These are phyloP conservation scores for Heteropelma amictum DNA, from an alignment of 2,888 invertebrate genomes.

Conservation along the genomic window DNA sequence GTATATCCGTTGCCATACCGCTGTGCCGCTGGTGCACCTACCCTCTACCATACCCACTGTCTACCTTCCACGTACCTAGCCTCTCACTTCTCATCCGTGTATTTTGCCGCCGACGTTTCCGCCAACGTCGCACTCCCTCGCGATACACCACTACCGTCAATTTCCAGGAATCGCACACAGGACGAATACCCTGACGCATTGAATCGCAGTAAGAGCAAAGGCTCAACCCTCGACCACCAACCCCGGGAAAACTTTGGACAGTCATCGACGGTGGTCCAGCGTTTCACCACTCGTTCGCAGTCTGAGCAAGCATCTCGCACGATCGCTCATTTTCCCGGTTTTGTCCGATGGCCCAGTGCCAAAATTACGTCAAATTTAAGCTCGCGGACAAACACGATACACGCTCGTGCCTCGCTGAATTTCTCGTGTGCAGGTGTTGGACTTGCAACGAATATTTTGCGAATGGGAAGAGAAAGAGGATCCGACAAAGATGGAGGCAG, in stretches of 20 bases:
- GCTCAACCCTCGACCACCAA: slow-evolving; percentile 6
- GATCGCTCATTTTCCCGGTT: slow-evolving; percentile 41
- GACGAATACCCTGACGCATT: too few species aligned
- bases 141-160: slow-evolving; percentile 6
- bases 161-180: too few species aligned
- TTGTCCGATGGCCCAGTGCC: not conserved
- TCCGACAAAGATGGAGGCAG: too few species aligned
- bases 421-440: too few species aligned
- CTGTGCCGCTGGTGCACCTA: slow-evolving; percentile 35
- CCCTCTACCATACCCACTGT: slow-evolving; percentile 35
- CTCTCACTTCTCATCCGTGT: slow-evolving; percentile 27
- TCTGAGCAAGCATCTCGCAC: slow-evolving; percentile 43
- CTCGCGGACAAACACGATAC: not conserved
- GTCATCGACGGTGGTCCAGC: slow-evolving; percentile 15
- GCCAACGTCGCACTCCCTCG: slow-evolving; percentile 20
- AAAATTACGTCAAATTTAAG: not conserved
- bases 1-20: slow-evolving; percentile 46
- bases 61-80: slow-evolving; percentile 33
- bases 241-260: slow-evolving; percentile 32
- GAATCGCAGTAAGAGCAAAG: not conserved
- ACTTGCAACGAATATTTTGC: too few species aligned
- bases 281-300: slow-evolving; percentile 36
- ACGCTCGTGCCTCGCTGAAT: not conserved
- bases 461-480: too few species aligned
- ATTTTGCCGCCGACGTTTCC: slow-evolving; percentile 46